Evolutionary conservation across 1,140 invertebrate genomes (phyloP), one percentile per base, ranked within the genome.

Genomic region (Eurosta solidaginis): DNA sequence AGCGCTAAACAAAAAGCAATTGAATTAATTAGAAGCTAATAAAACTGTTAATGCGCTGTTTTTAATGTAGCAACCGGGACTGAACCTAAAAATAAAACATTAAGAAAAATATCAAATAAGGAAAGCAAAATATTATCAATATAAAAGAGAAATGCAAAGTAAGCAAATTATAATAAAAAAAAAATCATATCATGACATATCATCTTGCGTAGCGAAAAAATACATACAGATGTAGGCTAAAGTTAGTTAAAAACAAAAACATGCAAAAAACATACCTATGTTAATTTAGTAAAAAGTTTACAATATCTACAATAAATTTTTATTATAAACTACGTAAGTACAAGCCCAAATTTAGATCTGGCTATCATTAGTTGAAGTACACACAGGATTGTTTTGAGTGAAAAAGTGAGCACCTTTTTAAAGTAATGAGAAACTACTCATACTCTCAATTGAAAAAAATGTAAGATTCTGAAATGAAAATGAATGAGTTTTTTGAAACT

Each of bases 161-260:
- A 27, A 27, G 52, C 17, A 29, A 29, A 59, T 33, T 59, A 17
- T 59, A 59, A 59, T 59, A 7, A 12, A 59, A 63, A 36, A 68
- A 47, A 9, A 47, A 47, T 17, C 17, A 75, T 49, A 47, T 75
- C 42, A 47, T 27, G 27, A 75, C 73, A 75, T 75, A 47, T 75
- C 45, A 75, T 75, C 45, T 75, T 47, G 73, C 25, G 45, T 75
- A 75, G 73, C 22, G 44, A 40, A 47, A 27, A 75, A 27, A 29
- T 27, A 27, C 27, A 45, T 47, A 75, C 42, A 27, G 5, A 47
- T 25, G 42, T 75, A 47, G 45, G 40, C 45, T 9, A 47, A 47
- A 47, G 9, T 9, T 10, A 47, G 17, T 25, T 49, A 33, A 25
- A 40, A 77, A 77, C n/a, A 49, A 6, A 74, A 74, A 40, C 9